A percentile compares a stretch with the other conserved stretches of the same genome.
Conservation (phyloP, 1,140 invertebrate genomes). For the Solenopsis invicta region DNA sequence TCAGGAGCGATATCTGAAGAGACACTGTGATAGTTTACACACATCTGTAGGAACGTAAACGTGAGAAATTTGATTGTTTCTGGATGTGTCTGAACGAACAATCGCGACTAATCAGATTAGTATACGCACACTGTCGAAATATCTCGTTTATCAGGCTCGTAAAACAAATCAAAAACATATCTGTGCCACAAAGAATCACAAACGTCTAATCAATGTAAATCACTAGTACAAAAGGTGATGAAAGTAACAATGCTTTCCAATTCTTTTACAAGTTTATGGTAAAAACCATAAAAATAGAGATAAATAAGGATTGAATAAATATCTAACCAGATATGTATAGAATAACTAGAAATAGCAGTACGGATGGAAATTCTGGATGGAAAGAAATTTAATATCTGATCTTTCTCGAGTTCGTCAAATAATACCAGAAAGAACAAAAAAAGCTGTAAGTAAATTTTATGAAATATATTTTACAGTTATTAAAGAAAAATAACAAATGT, state of each 20-base stretch:
- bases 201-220: not conserved
- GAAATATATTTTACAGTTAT: not conserved
- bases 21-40: conserved; percentile 76
- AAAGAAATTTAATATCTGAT: not conserved
- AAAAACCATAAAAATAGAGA: not conserved
- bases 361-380: not conserved
- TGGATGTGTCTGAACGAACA: not conserved
- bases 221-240: not conserved
- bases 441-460: conserved; percentile 23
- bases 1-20: conserved; percentile 78
- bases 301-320: not conserved
- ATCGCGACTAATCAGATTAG: no score
- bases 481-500: not conserved
- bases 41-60: not conserved
- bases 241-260: not conserved
- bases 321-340: not conserved
- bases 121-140: not conserved
- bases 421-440: not conserved
- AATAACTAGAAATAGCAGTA: not conserved
- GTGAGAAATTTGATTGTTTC: not conserved
- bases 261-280: not conserved
- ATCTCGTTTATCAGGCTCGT: not conserved
- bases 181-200: not conserved
- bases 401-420: not conserved
- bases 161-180: not conserved